A percentile compares a stretch with the other conserved stretches of the same genome.
Evolutionary conservation across 1,140 invertebrate species (phyloP).

Genomic region (Wasmannia auropunctata): DNA sequence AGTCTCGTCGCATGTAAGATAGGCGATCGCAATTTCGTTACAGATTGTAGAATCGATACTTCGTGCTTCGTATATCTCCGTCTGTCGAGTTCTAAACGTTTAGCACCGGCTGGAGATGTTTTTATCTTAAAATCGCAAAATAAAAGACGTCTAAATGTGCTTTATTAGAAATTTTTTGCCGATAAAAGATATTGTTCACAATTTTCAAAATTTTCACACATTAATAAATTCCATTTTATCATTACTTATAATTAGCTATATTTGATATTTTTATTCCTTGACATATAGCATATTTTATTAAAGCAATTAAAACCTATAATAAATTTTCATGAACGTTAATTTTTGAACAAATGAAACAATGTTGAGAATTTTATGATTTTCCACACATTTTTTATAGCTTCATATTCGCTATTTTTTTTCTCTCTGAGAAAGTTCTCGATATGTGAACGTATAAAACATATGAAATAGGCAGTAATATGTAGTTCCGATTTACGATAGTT

Average conservation of each 20-base stretch:
- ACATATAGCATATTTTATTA: not conserved
- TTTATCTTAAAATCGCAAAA: conserved; percentile 14
- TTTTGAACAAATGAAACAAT: not conserved
- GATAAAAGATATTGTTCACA: not conserved
- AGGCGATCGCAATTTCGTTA: conserved; percentile 62
- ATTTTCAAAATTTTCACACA: not conserved
- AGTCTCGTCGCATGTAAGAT: conserved; percentile 26
- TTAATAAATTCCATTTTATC: not conserved
- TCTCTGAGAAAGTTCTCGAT: not conserved
- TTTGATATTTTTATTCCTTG: not conserved
- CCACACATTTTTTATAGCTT: not conserved
- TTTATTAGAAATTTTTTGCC: not conserved
- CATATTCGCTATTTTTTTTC: not conserved
- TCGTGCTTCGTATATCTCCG: not conserved
- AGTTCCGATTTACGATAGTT: not conserved
- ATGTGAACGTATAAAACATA: not conserved
- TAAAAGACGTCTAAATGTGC: not conserved
- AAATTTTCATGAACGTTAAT: not conserved
- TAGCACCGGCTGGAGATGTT: not conserved
- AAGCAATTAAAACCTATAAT: too few species aligned
- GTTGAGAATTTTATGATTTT: not conserved
- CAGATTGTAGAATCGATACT: conserved; percentile 59
- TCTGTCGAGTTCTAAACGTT: conserved; percentile 36
- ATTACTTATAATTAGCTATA: not conserved
- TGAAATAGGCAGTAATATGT: not conserved